Evolutionary conservation across 1,140 invertebrate genomes (phyloP).

Genomic region (Caenorhabditis elegans): WBcel235 BX284602.5:5924501-5925000

Average conservation of each 20-base stretch:
- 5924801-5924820: not conserved
- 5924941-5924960: not conserved
- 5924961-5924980: conserved; percentile 6
- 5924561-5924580: not conserved
- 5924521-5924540: not conserved
- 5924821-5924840: not conserved
- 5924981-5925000: not conserved
- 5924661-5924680: conserved; percentile 7
- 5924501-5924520: not conserved
- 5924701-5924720: conserved; percentile 19
- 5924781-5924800: not conserved
- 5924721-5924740: not conserved
- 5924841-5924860: not conserved
- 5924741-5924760: not conserved
- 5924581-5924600: not conserved
- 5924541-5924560: not conserved
- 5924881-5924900: not conserved
- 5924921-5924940: conserved; percentile 22
- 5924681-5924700: conserved; percentile 23
- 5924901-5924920: conserved; percentile 4
- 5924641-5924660: not conserved
- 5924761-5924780: not conserved
- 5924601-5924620: not conserved
- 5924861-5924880: conserved; percentile 4
- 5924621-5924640: conserved; percentile 11